These are phyloP conservation scores for Ctenopoma kingsleyae DNA, from an alignment of 2,797 vertebrate genomes.

Conservation along the genomic window DNA sequence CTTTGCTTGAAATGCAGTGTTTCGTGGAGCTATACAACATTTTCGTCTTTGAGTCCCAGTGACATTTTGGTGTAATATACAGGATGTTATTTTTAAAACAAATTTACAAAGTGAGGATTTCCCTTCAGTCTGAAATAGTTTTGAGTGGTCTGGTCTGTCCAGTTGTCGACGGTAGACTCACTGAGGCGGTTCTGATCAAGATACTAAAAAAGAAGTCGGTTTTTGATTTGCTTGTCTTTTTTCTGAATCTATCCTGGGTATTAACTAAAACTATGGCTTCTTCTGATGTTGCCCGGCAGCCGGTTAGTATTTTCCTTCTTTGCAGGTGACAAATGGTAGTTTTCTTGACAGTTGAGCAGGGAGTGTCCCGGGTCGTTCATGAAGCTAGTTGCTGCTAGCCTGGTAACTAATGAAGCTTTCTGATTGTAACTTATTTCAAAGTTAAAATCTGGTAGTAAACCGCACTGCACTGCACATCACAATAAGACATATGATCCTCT, in stretches of 20 bases:
- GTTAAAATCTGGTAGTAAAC: not conserved
- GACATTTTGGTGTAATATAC: rapidly evolving
- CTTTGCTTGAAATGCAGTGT: rapidly evolving
- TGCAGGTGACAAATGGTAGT: slow-evolving; percentile 12
- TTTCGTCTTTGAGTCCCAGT: rapidly evolving
- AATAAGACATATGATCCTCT: not conserved
- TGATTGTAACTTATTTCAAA: not conserved
- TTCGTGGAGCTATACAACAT: rapidly evolving
- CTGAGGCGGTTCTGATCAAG: slow-evolving; percentile 44
- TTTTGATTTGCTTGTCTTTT: slow-evolving; percentile 20
- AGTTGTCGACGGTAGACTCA: slow-evolving; percentile 57
- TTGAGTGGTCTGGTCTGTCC: slow-evolving; percentile 60
- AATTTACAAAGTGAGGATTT: not conserved
- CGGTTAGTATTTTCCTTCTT: slow-evolving; percentile 65
- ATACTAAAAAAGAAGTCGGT: slow-evolving; percentile 21
- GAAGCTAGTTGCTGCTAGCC: slow-evolving; percentile 45
- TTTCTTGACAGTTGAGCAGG: slow-evolving; percentile 59
- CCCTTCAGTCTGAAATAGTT: slow-evolving; percentile 16
- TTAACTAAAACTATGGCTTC: slow-evolving; percentile 75
- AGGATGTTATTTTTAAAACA: rapidly evolving
- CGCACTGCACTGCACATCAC: rapidly evolving
- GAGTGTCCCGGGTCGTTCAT: slow-evolving; percentile 74
- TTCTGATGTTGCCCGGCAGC: slow-evolving; percentile 83
- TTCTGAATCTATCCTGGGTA: not conserved
- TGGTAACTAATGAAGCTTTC: not conserved